Conservation (phyloP, 2,888 invertebrate species). For the Metallyticus violacea region DNA sequence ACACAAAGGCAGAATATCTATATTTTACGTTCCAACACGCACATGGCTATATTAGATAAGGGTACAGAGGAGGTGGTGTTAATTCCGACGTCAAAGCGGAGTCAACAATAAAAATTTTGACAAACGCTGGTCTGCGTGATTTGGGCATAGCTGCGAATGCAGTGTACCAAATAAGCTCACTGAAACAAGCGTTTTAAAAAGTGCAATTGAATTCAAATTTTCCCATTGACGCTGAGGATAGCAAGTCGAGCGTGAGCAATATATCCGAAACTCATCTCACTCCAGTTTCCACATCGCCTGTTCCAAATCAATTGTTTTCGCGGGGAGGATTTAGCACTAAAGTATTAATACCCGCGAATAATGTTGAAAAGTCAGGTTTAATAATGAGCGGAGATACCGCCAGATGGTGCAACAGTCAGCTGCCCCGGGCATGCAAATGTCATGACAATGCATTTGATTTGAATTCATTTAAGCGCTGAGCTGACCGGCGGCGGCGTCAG, state of each 20-base stretch:
- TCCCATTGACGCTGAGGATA: neutral
- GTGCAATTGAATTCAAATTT: neutral
- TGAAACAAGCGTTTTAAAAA: neutral
- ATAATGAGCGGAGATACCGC: neutral
- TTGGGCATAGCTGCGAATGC: neutral
- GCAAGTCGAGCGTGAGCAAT: neutral
- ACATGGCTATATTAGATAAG: neutral
- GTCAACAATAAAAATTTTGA: too few relatives aligned
- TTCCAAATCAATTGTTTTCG: neutral
- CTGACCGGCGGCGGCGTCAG: too few relatives aligned
- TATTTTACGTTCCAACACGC: neutral
- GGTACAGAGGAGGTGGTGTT: neutral
- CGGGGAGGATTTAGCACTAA: neutral
- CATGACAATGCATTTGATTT: conserved; percentile 3
- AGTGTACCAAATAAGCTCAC: neutral
- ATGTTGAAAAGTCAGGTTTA: neutral
- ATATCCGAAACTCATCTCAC: too few relatives aligned
- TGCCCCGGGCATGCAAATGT: neutral
- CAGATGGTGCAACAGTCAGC: neutral
- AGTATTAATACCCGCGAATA: neutral
- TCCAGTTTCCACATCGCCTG: too few relatives aligned
- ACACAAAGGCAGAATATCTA: too few relatives aligned
- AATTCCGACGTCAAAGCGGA: neutral
- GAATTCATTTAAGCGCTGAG: neutral
- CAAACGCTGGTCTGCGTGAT: too few relatives aligned